These are phyloP conservation scores for Drosophila parthenogenetica DNA, from an alignment of 2,888 invertebrate genomes.

Conservation along the genomic window DNA sequence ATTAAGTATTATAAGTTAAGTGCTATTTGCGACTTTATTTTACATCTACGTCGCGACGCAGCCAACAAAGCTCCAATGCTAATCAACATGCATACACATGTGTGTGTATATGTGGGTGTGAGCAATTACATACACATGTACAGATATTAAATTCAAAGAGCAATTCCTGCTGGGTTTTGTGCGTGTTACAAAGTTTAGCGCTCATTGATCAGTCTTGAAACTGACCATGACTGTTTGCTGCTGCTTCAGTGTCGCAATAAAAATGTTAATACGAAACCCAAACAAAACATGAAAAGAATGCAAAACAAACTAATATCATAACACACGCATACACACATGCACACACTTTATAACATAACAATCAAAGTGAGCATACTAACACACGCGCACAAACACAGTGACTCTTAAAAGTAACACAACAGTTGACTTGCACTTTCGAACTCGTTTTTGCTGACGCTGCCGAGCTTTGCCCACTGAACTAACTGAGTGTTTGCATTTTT, in stretches of 20 bases:
- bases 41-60: constrained; percentile 46
- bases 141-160: constrained; percentile 29
- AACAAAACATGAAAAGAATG: constrained; percentile 50
- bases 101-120: constrained; percentile 6
- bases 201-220: constrained; percentile 38
- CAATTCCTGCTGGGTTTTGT: constrained; percentile 23
- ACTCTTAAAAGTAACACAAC: constrained; percentile 1
- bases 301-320: constrained; percentile 45
- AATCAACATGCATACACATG: constrained; percentile 12
- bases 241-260: constrained; percentile 46
- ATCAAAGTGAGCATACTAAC: background rate
- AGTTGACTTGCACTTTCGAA: background rate
- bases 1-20: constrained; percentile 25
- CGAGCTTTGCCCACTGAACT: background rate
- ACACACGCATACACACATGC: constrained; percentile 6
- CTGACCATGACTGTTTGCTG: constrained; percentile 21
- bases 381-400: constrained; percentile 2
- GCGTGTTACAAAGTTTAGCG: constrained; percentile 37
- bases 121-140: constrained; percentile 1
- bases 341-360: background rate
- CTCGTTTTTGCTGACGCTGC: background rate
- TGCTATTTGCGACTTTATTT: constrained; percentile 36
- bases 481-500: background rate
- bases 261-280: constrained; percentile 63
- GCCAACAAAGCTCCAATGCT: constrained; percentile 44